These are phyloP conservation scores for Pemphigus obesinymphae DNA, from an alignment of 1,140 invertebrate genomes.

Conservation along the genomic window DNA sequence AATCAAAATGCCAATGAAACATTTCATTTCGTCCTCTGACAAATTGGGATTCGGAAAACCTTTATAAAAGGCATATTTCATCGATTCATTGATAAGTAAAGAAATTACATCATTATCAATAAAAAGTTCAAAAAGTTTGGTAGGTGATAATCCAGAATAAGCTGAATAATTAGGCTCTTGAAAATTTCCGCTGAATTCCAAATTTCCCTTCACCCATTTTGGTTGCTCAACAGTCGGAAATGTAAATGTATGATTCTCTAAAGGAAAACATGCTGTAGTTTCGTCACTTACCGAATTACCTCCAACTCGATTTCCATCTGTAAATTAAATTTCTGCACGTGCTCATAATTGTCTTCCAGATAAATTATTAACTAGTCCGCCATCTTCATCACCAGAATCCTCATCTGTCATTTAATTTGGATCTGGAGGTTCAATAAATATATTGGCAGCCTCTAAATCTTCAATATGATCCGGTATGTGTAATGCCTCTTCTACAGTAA, in stretches of 20 bases:
- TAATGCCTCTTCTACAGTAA: not conserved
- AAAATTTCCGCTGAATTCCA: not conserved
- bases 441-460: not conserved
- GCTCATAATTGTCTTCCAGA: not conserved
- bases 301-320: not conserved
- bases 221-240: not conserved
- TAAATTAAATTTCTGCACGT: not conserved
- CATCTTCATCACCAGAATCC: not conserved
- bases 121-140: too few species aligned
- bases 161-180: not conserved
- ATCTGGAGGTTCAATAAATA: not conserved
- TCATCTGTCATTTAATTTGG: too few species aligned
- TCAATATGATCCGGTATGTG: not conserved
- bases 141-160: too few species aligned
- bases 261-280: too few species aligned
- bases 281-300: not conserved
- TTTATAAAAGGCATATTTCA: too few species aligned
- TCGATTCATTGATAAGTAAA: too few species aligned
- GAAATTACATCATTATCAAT: too few species aligned
- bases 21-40: too few species aligned
- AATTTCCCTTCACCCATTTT: not conserved
- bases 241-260: too few species aligned
- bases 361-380: not conserved
- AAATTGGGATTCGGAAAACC: too few species aligned
- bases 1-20: too few species aligned